phyloP scores from a whole-genome alignment of 35 echinoderm and acorn worm species.

The Hemicentrotus pulcherrimus region DNA sequence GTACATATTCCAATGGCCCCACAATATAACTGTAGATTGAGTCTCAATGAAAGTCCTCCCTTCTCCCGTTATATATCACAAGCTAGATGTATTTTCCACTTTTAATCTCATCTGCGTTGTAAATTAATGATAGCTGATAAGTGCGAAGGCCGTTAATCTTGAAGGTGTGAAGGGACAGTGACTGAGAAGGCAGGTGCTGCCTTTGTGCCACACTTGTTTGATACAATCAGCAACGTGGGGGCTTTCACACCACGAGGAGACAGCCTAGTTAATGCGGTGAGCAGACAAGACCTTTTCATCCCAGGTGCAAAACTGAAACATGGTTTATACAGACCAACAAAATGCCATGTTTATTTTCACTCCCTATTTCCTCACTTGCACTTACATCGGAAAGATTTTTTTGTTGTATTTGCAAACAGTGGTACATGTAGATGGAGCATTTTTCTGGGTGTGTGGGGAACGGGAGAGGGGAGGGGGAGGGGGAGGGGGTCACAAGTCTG shows the following conservation, averaged over 20 bases:
- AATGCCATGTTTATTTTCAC: too few species aligned
- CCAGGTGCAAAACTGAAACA: neutral
- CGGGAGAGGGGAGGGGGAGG: too few species aligned
- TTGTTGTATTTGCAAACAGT: too few species aligned
- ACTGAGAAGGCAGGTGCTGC: neutral
- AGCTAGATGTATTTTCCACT: neutral
- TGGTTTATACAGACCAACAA: too few species aligned
- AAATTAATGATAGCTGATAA: neutral
- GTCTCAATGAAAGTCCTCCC: neutral
- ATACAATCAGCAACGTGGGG: neutral
- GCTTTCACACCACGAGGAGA: neutral
- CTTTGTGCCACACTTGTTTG: conserved; percentile 16
- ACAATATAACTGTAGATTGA: neutral
- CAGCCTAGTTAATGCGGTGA: neutral
- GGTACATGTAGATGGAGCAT: too few species aligned
- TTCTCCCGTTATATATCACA: neutral
- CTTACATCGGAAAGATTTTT: too few species aligned
- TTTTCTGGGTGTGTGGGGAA: too few species aligned
- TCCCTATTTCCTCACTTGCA: too few species aligned
- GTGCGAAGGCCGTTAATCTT: neutral
- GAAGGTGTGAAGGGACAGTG: neutral
- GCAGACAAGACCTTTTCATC: neutral
- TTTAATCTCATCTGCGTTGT: neutral
- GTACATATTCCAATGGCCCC: neutral
- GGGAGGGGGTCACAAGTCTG: too few species aligned